A percentile compares a stretch with the other conserved stretches of the same genome.
Evolutionary conservation across 2,888 invertebrate species (phyloP).

Genomic region (Rugalucina vietnamica): DNA sequence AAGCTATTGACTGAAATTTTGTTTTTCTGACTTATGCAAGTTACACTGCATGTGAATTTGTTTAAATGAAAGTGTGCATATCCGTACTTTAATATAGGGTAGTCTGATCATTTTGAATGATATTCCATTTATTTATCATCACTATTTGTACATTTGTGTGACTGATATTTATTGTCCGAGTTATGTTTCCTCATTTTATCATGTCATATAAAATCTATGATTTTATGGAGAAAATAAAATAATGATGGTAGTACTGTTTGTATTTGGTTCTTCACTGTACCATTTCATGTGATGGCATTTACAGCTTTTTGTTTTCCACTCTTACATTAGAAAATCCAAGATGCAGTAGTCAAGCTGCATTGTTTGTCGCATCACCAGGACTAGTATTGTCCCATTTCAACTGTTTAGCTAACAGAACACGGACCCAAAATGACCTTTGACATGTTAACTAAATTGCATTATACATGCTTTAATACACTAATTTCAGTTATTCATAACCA

Average conservation of each 20-base stretch:
- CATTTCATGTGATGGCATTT: too few species aligned
- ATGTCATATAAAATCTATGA: neutral
- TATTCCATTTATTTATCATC: neutral
- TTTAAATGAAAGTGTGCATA: neutral
- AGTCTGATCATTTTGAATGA: neutral
- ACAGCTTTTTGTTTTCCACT: too few species aligned
- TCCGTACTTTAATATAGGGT: too few species aligned
- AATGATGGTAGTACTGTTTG: neutral
- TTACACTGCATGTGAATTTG: neutral
- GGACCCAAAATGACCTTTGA: too few species aligned
- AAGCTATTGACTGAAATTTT: neutral
- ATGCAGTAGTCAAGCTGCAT: too few species aligned
- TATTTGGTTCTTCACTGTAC: neutral
- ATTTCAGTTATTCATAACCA: too few species aligned
- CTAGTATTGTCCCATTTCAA: too few species aligned
- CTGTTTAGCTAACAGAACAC: too few species aligned
- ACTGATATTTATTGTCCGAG: neutral
- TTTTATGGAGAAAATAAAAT: constrained; percentile 5
- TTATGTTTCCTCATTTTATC: neutral
- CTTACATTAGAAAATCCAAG: too few species aligned
- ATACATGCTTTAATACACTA: too few species aligned
- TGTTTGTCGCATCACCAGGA: too few species aligned
- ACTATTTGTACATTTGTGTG: neutral
- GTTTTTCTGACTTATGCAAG: neutral
- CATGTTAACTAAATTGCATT: too few species aligned